Evolutionary conservation across 2,113 vertebrate genomes (phyloP).

Genomic region (Ornithorhynchus anatinus): DNA sequence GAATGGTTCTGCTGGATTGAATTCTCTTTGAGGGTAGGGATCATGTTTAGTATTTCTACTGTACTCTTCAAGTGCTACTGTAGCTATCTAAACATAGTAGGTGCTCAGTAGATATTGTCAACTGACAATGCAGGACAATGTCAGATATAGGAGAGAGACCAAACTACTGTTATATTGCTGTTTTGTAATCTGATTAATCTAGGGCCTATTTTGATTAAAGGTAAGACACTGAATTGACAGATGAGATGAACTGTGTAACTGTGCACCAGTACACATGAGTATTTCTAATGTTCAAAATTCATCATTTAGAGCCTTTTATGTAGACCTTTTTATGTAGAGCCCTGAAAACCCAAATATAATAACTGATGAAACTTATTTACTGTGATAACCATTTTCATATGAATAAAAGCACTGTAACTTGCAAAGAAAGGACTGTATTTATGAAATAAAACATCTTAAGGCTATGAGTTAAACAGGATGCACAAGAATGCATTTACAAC

Average conservation of each 20-base stretch:
- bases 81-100: no score
- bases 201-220: conserved; percentile 29
- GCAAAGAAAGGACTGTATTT: conserved; percentile 9
- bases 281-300: background rate
- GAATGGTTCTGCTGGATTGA: no score
- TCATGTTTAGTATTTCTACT: no score
- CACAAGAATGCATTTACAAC: conserved; percentile 46
- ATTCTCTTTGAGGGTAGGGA: no score
- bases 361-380: background rate
- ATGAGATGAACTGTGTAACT: conserved; percentile 3
- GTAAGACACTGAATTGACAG: conserved; percentile 3
- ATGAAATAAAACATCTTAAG: conserved; percentile 37
- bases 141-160: conserved; percentile 19
- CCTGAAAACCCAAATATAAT: background rate
- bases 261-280: background rate
- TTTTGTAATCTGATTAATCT: background rate
- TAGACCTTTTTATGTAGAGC: background rate
- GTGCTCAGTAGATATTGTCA: no score
- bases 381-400: conserved; percentile 19
- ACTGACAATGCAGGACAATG: background rate
- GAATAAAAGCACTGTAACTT: conserved; percentile 15
- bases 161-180: conserved; percentile 12
- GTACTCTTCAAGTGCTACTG: no score
- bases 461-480: conserved; percentile 26
- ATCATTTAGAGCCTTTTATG: background rate